Evolutionary conservation across 2,888 invertebrate genomes (phyloP).

Genomic region (Eupithecia centaureata): DNA sequence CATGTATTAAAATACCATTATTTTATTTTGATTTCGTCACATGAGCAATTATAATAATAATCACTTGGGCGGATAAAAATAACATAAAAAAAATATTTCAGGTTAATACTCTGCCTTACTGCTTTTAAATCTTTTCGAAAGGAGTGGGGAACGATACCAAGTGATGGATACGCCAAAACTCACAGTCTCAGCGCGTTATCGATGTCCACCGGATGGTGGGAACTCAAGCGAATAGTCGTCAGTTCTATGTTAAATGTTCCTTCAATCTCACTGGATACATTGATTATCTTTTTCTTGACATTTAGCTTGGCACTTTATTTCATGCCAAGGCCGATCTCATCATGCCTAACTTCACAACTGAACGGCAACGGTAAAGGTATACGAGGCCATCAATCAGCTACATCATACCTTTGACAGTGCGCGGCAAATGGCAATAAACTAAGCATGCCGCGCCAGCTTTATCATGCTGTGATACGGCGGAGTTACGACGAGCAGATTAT

Average conservation of each 20-base stretch:
- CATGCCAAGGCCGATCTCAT: not conserved
- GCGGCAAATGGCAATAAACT: slow-evolving; percentile 17
- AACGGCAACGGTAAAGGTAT: not conserved
- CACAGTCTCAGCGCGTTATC: no score
- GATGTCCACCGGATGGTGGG: no score
- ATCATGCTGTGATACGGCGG: slow-evolving; percentile 54
- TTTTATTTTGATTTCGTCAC: not conserved
- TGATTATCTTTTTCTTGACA: no score
- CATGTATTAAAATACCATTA: not conserved
- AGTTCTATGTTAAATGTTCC: no score
- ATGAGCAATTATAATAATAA: not conserved
- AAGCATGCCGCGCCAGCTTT: slow-evolving; percentile 32
- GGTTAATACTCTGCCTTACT: no score
- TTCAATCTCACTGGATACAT: no score
- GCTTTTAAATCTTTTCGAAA: no score
- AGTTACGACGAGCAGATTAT: slow-evolving; percentile 67
- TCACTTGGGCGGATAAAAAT: not conserved
- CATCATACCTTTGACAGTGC: slow-evolving; percentile 18
- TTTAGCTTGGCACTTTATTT: not conserved
- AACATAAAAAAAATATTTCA: no score
- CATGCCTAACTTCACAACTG: not conserved
- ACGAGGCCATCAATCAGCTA: slow-evolving; percentile 27
- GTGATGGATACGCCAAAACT: no score
- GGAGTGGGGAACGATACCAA: no score
- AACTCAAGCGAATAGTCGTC: no score